These are phyloP conservation scores for Nilaparvata lugens DNA, from an alignment of 1,140 invertebrate genomes.

Conservation along the genomic window DNA sequence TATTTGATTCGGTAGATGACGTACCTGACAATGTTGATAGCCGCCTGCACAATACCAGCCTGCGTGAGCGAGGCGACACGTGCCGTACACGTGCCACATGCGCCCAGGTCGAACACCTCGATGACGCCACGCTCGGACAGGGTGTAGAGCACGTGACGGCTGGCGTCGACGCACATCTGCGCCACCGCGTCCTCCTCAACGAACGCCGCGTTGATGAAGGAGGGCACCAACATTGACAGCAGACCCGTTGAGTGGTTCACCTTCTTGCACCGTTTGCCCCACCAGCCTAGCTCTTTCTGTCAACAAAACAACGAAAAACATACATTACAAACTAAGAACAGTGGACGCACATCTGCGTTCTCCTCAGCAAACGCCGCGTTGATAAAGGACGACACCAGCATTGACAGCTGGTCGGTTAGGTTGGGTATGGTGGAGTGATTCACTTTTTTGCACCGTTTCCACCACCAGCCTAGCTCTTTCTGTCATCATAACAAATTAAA, in stretches of 20 bases:
- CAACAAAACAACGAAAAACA: slow-evolving; percentile 26
- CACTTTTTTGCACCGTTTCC: slow-evolving; percentile 87
- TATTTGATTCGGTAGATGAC: too few species aligned
- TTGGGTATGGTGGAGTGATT: slow-evolving; percentile 92
- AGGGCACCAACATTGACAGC: slow-evolving; percentile 80
- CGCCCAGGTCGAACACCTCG: slow-evolving; percentile 83
- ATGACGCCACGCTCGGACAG: slow-evolving; percentile 73
- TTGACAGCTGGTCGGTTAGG: slow-evolving; percentile 76
- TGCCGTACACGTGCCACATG: slow-evolving; percentile 59
- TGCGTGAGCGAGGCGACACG: slow-evolving; percentile 69
- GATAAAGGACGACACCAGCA: slow-evolving; percentile 81
- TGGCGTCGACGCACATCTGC: slow-evolving; percentile 86
- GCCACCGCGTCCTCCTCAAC: slow-evolving; percentile 80
- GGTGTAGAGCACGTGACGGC: slow-evolving; percentile 82
- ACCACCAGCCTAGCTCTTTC: slow-evolving; percentile 85
- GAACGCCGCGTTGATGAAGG: slow-evolving; percentile 77
- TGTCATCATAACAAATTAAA: too few species aligned
- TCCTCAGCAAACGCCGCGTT: slow-evolving; percentile 73
- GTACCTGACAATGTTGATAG: slow-evolving; percentile 69
- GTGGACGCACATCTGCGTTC: too few species aligned
- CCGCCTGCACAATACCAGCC: slow-evolving; percentile 64
- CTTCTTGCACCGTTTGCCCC: slow-evolving; percentile 89
- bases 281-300: slow-evolving; percentile 79
- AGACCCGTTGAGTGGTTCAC: slow-evolving; percentile 86
- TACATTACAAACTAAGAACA: too few species aligned